Evolutionary conservation across 2,888 invertebrate genomes (phyloP), one percentile per base, ranked within the genome.

Genomic region (Drosophila mettleri): DNA sequence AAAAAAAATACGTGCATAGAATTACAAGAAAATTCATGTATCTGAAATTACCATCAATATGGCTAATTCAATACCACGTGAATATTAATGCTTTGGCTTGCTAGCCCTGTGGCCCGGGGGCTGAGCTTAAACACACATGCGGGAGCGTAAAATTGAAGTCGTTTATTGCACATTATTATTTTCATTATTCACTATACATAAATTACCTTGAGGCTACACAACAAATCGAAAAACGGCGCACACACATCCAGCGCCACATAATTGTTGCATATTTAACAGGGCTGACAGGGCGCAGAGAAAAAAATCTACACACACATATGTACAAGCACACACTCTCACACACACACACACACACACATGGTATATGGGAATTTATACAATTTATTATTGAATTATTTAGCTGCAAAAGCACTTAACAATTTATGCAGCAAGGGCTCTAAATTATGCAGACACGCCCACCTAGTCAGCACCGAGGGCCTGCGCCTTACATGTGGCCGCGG

Each of bases 231-330:
- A 77, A 60, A 36, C 48, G 46, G 36, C 51, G 57, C 65, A 54
- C 41, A 55, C 52, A 52, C 69, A n/a, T 43, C 33, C 45, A 20
- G 31, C 39, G 33, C 33, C 58, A 65, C 59, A 80, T 86, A 87
- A 88, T 88, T 84, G 88, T 78, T 84, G 84, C 88, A 88, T 84
- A 88, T 88, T 88, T 86, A n/a, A n/a, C 72, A 76, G 69, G 51
- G 65, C 70, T 74, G 64, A 38, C 43, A 46, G 69, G 60, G 63
- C 58, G 43, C 60, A 62, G 36, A 49, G 27, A 67, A 64, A 61
- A 45, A 57, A 74, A 69, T 53, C 12, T 1, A 52, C 36, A 52
- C 38, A 66, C 55, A 31, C 36, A 31, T n/a, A n/a, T n/a, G n/a
- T n/a, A n/a, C n/a, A n/a, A n/a, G n/a, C 41, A 33, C 33, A 24